Evolutionary conservation across 2,797 vertebrate genomes (phyloP).

Genomic region (Chaunax sp.): DNA sequence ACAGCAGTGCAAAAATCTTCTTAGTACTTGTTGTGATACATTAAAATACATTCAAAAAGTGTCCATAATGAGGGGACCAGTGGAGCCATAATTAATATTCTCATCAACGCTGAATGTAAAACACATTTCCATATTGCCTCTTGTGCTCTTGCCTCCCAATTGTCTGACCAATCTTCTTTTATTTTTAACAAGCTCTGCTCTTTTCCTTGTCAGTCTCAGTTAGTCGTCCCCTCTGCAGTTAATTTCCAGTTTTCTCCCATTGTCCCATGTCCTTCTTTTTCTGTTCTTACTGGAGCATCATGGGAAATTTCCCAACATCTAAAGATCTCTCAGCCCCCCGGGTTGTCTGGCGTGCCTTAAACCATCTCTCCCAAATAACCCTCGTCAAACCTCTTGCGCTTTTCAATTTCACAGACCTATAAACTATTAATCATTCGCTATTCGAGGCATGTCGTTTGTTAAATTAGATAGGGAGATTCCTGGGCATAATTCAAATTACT

Average conservation of each 20-base stretch:
- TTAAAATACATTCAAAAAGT: not conserved
- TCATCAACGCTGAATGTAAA: slow-evolving; percentile 35
- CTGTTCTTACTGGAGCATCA: not conserved
- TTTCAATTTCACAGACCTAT: slow-evolving; percentile 27
- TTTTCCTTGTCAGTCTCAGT: slow-evolving; percentile 13
- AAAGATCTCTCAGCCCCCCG: not conserved
- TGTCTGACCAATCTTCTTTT: slow-evolving; percentile 31
- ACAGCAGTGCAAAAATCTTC: not conserved
- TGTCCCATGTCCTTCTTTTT: not conserved
- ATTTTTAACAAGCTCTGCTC: slow-evolving; percentile 14
- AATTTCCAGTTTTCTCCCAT: not conserved
- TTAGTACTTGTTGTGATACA: not conserved
- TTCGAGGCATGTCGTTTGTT: slow-evolving; percentile 15
- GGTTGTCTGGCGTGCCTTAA: not conserved
- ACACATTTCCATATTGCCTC: slow-evolving; percentile 31
- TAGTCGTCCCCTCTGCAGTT: not conserved
- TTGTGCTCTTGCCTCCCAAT: slow-evolving; percentile 8
- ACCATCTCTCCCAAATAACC: not conserved
- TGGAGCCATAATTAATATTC: slow-evolving; percentile 27
- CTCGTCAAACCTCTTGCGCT: not conserved
- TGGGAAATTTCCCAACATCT: not conserved
- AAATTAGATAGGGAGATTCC: slow-evolving; percentile 14
- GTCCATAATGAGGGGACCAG: not conserved
- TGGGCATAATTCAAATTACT: slow-evolving; percentile 1
- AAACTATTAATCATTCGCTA: slow-evolving; percentile 19